A percentile compares a stretch with the other conserved stretches of the same genome.
These are phyloP conservation scores for Microctonus brassicae DNA, from an alignment of 2,888 invertebrate species.

Conservation along the genomic window DNA sequence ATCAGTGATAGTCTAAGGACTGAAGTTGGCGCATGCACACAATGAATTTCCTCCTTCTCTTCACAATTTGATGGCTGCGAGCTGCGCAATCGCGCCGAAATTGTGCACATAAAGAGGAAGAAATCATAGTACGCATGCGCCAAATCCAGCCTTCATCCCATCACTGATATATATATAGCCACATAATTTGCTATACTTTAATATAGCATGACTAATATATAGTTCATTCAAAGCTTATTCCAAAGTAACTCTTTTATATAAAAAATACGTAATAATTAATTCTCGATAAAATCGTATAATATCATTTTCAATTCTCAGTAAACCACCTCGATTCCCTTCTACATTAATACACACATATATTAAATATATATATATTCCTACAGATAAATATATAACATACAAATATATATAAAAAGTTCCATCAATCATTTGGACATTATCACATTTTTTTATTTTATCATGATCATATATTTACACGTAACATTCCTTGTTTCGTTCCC, in stretches of 20 bases:
- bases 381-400: not conserved
- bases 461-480: not conserved
- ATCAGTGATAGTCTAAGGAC: too few relatives aligned
- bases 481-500: not conserved
- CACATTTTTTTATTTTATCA: constrained; percentile 6
- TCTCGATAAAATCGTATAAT: constrained; percentile 20
- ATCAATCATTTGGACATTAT: constrained; percentile 11
- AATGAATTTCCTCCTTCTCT: too few relatives aligned
- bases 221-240: constrained; percentile 34
- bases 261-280: not conserved
- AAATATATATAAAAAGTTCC: not conserved
- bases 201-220: constrained; percentile 39
- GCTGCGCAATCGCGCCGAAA: too few relatives aligned
- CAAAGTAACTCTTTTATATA: constrained; percentile 14
- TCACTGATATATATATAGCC: constrained; percentile 10
- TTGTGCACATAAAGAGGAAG: too few relatives aligned
- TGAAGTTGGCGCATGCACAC: too few relatives aligned
- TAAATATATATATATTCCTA: not conserved
- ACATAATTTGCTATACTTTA: constrained; percentile 25
- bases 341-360: not conserved
- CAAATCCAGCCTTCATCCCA: too few relatives aligned
- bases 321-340: constrained; percentile 27
- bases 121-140: too few relatives aligned
- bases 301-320: constrained; percentile 28
- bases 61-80: too few relatives aligned